Base-by-base conservation (phyloP, 2,113 vertebrate genomes). In the Pangasianodon gigas region DNA sequence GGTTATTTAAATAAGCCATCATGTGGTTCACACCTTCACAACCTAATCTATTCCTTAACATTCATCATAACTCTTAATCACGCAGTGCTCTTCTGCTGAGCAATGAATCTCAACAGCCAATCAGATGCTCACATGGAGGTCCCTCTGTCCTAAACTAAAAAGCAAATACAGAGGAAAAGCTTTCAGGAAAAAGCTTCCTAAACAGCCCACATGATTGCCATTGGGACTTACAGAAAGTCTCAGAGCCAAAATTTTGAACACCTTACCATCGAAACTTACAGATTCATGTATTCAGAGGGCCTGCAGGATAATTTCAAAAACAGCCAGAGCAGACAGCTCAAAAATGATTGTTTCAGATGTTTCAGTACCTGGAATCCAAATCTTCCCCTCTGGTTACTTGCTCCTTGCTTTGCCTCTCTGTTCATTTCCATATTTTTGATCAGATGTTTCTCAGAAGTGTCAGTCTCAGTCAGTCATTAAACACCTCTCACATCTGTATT, bases 401-500 rank as follows among this genome's bases (percentile, higher is more conserved):
- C 19, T 24, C 19, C 19, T 77, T 3, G 19, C 18, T 4, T 44
- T 46, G 41, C 19, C 41, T 4, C 74, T 11, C 74, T 77, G 21
- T 14, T 77, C 74, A 77, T 77, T 46, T 77, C 74, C 74, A 77
- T 46, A 77, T 77, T 44, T 77, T 24, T 77, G 37, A 71, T 37
- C 69, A 71, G 13, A 32, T 2, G 69, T 37, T 37, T 32, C 71
- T 44, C 71, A 75, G 71, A 44, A 75, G 37, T 44, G 71, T 9
- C 37, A 44, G 37, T 21, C 71, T 44, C 37, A 9, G 71, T 24
- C 8, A 37, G 3, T 77, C 74, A 46, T 77, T 46, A 77, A 77
- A 24, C 74, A 26, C 74, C 41, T 4, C 74, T 44, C 19, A 24
- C 18, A 46, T 46, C 74, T 41, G 4, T 21, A 77, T 1, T 11